These are phyloP conservation scores for Drosophila macrospina DNA, from an alignment of 2,888 invertebrate genomes.

Conservation along the genomic window DNA sequence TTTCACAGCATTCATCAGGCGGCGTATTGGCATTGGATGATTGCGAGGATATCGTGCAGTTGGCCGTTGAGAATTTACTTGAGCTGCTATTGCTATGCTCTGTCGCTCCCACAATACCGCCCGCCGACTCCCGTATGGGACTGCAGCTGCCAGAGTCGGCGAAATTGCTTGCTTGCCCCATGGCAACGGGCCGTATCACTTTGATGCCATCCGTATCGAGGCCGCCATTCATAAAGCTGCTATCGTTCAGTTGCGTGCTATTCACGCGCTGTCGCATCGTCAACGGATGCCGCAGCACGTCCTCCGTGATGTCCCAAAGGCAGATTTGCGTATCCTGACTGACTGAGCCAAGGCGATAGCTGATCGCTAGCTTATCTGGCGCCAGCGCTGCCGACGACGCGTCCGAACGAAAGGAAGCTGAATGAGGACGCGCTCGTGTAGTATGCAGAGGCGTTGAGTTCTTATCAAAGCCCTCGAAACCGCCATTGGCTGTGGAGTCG, in stretches of 20 bases:
- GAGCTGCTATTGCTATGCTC: conserved; percentile 84
- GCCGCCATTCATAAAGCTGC: conserved; percentile 83
- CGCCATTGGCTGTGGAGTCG: conserved; percentile 81
- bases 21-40: conserved; percentile 83
- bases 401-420: conserved; percentile 83
- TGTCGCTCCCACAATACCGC: conserved; percentile 45
- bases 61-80: conserved; percentile 85
- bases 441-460: conserved; percentile 82
- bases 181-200: conserved; percentile 84
- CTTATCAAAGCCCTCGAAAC: conserved; percentile 80
- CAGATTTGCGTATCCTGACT: conserved; percentile 99
- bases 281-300: conserved; percentile 92
- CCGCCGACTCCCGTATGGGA: conserved; percentile 72
- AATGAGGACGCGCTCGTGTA: conserved; percentile 82
- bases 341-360: conserved; percentile 96
- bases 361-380: conserved; percentile 87
- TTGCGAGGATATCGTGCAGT: conserved; percentile 85
- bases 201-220: conserved; percentile 83
- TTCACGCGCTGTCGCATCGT: conserved; percentile 84
- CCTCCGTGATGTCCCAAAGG: conserved; percentile 99
- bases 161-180: conserved; percentile 68
- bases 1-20: conserved; percentile 76
- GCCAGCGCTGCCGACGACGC: conserved; percentile 83
- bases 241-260: conserved; percentile 78
- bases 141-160: conserved; percentile 70